These are phyloP conservation scores for Harpegnathos saltator DNA, from an alignment of 1,140 invertebrate species.

Conservation along the genomic window DNA sequence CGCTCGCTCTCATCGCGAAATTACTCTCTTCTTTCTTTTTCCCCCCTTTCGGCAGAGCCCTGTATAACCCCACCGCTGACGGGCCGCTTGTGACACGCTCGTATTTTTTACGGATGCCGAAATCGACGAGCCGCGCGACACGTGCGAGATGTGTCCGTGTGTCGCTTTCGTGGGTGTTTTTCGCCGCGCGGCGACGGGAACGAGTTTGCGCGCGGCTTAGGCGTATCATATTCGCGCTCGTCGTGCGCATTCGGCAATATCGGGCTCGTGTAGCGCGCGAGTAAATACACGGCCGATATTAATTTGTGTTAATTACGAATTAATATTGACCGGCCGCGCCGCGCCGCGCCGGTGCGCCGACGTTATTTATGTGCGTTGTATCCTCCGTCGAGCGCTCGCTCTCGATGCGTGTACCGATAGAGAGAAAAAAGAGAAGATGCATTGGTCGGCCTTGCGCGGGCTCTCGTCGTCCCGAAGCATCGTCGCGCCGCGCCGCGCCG, in stretches of 20 bases:
- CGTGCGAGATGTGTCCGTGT: too few relatives aligned
- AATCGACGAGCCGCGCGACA: not conserved
- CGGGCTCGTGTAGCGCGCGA: not conserved
- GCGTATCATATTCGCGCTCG: not conserved
- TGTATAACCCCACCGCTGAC: not conserved
- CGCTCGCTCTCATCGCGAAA: not conserved
- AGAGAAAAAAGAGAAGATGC: too few relatives aligned
- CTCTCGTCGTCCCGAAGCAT: conserved; percentile 7
- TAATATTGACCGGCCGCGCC: conserved; percentile 27
- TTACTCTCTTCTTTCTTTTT: not conserved
- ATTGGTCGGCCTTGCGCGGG: not conserved
- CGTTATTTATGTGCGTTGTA: conserved; percentile 30
- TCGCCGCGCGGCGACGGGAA: conserved; percentile 4
- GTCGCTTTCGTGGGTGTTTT: conserved; percentile 25
- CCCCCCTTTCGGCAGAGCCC: not conserved
- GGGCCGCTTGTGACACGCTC: not conserved
- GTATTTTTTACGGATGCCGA: not conserved
- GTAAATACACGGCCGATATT: conserved; percentile 53
- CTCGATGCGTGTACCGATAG: too few relatives aligned
- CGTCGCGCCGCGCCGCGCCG: not conserved
- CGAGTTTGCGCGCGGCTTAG: conserved; percentile 21
- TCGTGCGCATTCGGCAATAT: conserved; percentile 45
- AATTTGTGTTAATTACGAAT: conserved; percentile 61
- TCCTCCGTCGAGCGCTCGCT: too few relatives aligned
- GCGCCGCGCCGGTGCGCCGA: not conserved